Conservation (phyloP, 2,888 invertebrate genomes). For the Gastracanthus pulcherrimus region DNA sequence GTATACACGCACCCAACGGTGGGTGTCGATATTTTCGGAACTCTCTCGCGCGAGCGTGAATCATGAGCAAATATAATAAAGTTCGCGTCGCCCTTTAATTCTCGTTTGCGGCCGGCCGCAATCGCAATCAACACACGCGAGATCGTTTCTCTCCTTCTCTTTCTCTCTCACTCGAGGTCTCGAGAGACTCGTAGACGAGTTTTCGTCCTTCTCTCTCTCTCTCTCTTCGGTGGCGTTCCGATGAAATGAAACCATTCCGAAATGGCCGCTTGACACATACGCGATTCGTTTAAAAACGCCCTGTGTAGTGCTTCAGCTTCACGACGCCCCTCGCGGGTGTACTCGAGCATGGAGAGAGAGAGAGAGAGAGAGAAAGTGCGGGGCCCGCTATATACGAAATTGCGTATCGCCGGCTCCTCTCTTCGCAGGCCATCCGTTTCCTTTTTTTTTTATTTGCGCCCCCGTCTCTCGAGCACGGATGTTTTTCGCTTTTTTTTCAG, state of each 20-base stretch:
- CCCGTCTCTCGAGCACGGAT: neutral
- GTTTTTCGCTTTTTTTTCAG: constrained; percentile 12
- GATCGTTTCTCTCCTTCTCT: no score
- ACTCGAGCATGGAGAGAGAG: neutral
- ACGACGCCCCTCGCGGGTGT: neutral
- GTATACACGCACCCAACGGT: neutral
- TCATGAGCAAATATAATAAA: constrained; percentile 62
- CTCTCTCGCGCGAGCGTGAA: constrained; percentile 48
- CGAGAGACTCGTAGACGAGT: constrained; percentile 65
- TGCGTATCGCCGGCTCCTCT: constrained; percentile 13
- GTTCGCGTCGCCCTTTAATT: constrained; percentile 63
- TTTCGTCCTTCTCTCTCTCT: no score
- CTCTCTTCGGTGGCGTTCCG: constrained; percentile 54
- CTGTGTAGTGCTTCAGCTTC: no score
- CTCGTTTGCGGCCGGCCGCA: constrained; percentile 59
- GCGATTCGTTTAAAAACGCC: constrained; percentile 17
- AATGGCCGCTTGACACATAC: constrained; percentile 1
- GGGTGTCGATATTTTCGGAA: constrained; percentile 57
- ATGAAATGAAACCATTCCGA: constrained; percentile 60
- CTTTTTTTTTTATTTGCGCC: neutral
- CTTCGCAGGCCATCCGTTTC: constrained; percentile 28
- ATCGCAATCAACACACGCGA: constrained; percentile 59
- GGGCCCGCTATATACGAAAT: no score
- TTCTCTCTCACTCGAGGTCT: constrained; percentile 57
- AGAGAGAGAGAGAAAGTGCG: no score